Base-by-base conservation (phyloP, 2,113 vertebrate genomes). In the Vicugna pacos region DNA sequence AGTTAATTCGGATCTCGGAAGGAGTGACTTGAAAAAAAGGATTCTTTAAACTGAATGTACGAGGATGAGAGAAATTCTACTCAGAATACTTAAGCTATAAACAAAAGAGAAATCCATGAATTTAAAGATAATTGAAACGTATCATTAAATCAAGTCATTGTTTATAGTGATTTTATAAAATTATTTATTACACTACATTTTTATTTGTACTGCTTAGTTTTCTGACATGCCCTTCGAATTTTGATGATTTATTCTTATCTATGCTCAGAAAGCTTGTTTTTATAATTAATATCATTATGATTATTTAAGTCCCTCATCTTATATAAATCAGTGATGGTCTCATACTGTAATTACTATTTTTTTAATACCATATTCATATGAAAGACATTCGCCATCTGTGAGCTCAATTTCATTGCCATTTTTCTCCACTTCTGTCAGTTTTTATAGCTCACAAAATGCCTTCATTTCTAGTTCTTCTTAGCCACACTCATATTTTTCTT, bases 181-280 rank as follows among this genome's bases (percentile, higher is more conserved):
- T 73, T 65, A 46, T 38, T 95, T 77, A 85, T 54, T 35, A n/a
- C 8, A 70, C 16, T 67, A 0, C 38, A 56, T 94, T 65, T 95
- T 83, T 93, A 42, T 81, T 77, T 81, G 30, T 69, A 42, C 20
- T 83, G 35, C 24, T 79, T 1, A 38, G 19, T 82, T 96, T 38
- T 89, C 48, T 89, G 72, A 95, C 52, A 69, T 28, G 6, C 60
- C 22, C 17, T 73, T 56, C 69, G n/a, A 50, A 60, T 91, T 85
- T 93, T 82, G 87, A 48, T 76, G 64, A 97, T 56, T 87, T 84
- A 83, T 67, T 87, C 42, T 92, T 93, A 64, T 91, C 38, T 77
- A 22, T 91, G 35, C 35, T 81, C 30, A 32, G n/a, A 88, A 62
- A 35, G 24, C 50, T 83, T 75, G 42, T 87, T 92, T 65, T 92